Base-by-base conservation (phyloP, 1,140 invertebrate genomes). In the Pachypsylla venusta region DNA sequence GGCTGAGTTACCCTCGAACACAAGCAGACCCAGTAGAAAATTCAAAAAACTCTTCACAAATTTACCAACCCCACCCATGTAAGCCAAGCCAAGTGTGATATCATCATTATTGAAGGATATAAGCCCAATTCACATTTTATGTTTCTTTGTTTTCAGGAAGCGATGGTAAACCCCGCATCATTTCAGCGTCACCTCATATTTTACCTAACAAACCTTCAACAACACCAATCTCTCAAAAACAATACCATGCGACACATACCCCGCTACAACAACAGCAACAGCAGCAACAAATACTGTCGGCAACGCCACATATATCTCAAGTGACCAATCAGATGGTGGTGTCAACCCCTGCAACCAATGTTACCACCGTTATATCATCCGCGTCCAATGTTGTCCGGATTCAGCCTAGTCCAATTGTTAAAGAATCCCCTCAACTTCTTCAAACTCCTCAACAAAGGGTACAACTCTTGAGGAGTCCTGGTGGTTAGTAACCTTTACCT, bases 391-490 rank as follows among this genome's bases (percentile, higher is more conserved):
- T 28, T n/a, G 19, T 2, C 16, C n/a, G n/a, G 12, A 35, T 35
- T 10, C 7, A 7, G n/a, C 30, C 30, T 35, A 35, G 30, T 35
- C 30, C 30, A 10, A 7, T 35, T 7, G n/a, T n/a, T n/a, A 35
- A 35, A 35, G 30, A 60, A 56, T 10, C 25, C 54, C 5, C 58
- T 54, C 30, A 55, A 40, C 20, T n/a, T 60, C 10, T 53, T 16
- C 25, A 25, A 54, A 53, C 42, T 25, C 16, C 62, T 25, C 81
- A 79, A 57, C 85, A 89, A 68, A 85, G 88, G 69, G 85, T 97
- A 25, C 91, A 94, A 75, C 91, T 96, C 59, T 82, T 93, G 63
- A 82, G 89, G 65, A 82, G 84, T 0, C 84, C 88, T 0, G 89
- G 93, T 71, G 92, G 92, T 16, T 19, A 48, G 42, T 10, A 48